A percentile compares a stretch with the other conserved stretches of the same genome.
These are phyloP conservation scores for Trigoniulus corallinus DNA, from an alignment of 1,140 invertebrate species.

Conservation along the genomic window DNA sequence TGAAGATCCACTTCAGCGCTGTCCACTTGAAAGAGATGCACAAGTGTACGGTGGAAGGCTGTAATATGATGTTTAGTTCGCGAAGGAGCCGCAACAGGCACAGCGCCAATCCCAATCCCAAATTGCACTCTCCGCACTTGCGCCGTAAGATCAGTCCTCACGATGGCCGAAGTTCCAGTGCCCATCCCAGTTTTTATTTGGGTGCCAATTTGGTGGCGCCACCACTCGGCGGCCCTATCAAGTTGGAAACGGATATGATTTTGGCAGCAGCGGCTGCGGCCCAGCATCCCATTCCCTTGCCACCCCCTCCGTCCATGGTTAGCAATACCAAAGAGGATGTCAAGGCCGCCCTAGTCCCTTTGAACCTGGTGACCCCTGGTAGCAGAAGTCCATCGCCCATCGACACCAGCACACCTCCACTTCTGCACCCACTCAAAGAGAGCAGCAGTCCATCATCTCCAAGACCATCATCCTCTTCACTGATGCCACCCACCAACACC, in stretches of 20 bases:
- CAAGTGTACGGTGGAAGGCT: constrained; percentile 94
- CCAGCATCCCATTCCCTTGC: background rate
- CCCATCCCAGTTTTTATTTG: constrained; percentile 55
- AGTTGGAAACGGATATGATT: background rate
- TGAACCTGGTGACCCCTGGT: background rate
- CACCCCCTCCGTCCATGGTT: no score
- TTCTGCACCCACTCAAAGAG: background rate
- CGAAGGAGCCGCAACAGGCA: constrained; percentile 87
- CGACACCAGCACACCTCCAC: background rate
- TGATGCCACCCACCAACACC: no score
- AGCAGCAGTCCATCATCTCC: background rate
- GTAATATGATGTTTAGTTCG: constrained; percentile 99
- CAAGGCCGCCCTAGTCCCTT: background rate
- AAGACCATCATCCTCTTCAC: background rate
- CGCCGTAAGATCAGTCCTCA: constrained; percentile 82
- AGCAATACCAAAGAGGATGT: no score
- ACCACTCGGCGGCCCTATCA: background rate
- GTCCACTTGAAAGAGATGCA: constrained; percentile 99
- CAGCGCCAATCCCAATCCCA: constrained; percentile 95
- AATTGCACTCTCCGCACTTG: constrained; percentile 87
- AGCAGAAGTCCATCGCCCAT: background rate
- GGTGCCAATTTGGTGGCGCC: constrained; percentile 25
- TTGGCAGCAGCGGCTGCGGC: background rate
- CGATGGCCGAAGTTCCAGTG: constrained; percentile 70
- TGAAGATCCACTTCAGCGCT: constrained; percentile 98